Percentiles rank a stretch among this genome's conserved stretches.
phyloP scores from a whole-genome alignment of 2,888 invertebrate species.

The Thera britannica region DNA sequence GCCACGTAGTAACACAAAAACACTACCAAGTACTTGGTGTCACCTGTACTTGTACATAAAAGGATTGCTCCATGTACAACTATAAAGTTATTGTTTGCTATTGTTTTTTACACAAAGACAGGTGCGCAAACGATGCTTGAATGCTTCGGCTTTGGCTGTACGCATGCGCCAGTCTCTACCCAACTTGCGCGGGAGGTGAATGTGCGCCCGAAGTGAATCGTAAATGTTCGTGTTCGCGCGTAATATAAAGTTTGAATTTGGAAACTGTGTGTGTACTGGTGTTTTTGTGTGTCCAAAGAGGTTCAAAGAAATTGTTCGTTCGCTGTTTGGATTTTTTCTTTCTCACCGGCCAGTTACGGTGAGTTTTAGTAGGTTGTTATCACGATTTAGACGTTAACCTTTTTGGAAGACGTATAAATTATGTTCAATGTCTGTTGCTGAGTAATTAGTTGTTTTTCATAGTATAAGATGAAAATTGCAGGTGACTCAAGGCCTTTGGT shows the following conservation, averaged over 20 bases:
- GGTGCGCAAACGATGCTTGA: constrained; percentile 60
- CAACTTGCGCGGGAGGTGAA: constrained; percentile 67
- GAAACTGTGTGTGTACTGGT: constrained; percentile 37
- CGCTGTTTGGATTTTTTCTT: constrained; percentile 49
- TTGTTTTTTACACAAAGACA: constrained; percentile 71
- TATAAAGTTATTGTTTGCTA: constrained; percentile 71
- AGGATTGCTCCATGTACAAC: constrained; percentile 49
- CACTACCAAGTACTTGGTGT: constrained; percentile 10
- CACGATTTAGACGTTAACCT: constrained; percentile 26
- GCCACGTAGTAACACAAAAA: neutral
- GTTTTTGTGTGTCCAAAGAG: constrained; percentile 28
- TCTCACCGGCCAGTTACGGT: constrained; percentile 57
- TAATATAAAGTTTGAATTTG: constrained; percentile 43
- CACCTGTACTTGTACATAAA: constrained; percentile 29
- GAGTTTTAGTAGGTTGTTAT: constrained; percentile 50
- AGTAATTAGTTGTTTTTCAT: constrained; percentile 20
- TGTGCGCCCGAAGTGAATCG: constrained; percentile 47
- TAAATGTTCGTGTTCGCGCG: constrained; percentile 15
- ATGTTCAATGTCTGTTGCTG: constrained; percentile 7
- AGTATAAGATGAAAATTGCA: constrained; percentile 10
- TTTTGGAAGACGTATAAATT: constrained; percentile 21
- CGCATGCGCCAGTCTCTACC: constrained; percentile 66
- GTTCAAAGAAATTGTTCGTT: constrained; percentile 14
- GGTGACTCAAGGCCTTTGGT: constrained; percentile 18
- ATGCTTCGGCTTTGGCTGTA: constrained; percentile 29